Evolutionary conservation across 2,113 vertebrate genomes (phyloP), one percentile per base, ranked within the genome.

Genomic region (Polypterus senegalus): DNA sequence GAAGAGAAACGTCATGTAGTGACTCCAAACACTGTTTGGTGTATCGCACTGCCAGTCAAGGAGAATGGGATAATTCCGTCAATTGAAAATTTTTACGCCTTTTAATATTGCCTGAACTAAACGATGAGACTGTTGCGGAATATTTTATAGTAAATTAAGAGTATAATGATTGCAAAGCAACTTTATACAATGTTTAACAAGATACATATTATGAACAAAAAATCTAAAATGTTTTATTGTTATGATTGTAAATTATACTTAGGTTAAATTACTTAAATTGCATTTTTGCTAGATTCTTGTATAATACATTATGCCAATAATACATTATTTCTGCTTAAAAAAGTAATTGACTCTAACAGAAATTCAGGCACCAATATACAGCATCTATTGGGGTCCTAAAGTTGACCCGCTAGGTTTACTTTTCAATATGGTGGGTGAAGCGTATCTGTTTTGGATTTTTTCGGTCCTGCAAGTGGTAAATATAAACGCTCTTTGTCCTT

Each of bases 391-490:
- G 73, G 74, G 71, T 76, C 70, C 73, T 6, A 0, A 43, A 3
- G 57, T 62, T 63, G 52, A 47, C 48, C 52, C 60, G 61, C 65
- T 66, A 51, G 68, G 67, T 76, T 68, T 69, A 66, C 47, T 8
- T 44, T 72, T 62, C 69, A 82, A 86, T 76, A 92, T 92, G 91
- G 89, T 79, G 78, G 81, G 73, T 49, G 72, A 79, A 11, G 60
- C 74, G 6, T 80, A 75, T 4, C 54, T 77, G 48, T 64, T 87
- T 45, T 89, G 88, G 83, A 62, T 89, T 9, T 62, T 92, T 3
- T 74, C 88, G 44, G 59, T 86, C 9, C 65, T 92, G 68, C 86
- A 92, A 71, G 85, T 86, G 89, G 92, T 93, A 81, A 88, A 73
- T 74, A 58, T 55, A 8, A 6, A 5, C 52, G 45, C 55, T 9